phyloP scores from a whole-genome alignment of 2,888 invertebrate species.

The Priocnemis perturbator region DNA sequence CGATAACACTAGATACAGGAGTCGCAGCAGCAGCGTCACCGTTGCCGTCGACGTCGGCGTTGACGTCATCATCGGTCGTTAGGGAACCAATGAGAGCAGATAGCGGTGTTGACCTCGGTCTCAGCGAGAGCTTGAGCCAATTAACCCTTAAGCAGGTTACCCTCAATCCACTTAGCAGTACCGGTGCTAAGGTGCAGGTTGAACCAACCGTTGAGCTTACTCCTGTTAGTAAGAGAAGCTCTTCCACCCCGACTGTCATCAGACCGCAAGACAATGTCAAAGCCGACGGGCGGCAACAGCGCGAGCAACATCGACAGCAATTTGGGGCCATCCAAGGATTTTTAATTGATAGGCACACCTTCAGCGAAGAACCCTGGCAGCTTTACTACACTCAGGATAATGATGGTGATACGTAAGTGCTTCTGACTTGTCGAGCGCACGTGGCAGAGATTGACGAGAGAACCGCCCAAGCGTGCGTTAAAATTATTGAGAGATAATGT shows the following conservation, averaged over 20 bases:
- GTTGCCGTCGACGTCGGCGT: background rate
- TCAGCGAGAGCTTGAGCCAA: constrained; percentile 81
- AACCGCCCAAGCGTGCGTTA: too few species aligned
- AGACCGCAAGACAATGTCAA: constrained; percentile 7
- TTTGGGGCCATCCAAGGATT: background rate
- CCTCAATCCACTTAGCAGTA: constrained; percentile 61
- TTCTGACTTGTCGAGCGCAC: constrained; percentile 15
- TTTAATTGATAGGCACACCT: background rate
- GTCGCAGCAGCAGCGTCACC: background rate
- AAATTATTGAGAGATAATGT: too few species aligned
- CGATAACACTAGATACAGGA: background rate
- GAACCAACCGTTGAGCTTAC: constrained; percentile 56
- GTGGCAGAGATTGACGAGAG: too few species aligned
- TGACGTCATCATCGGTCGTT: constrained; percentile 22
- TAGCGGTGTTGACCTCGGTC: constrained; percentile 81
- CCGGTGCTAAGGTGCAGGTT: constrained; percentile 43
- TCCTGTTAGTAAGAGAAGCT: constrained; percentile 44
- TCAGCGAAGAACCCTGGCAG: constrained; percentile 77
- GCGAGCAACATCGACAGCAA: background rate
- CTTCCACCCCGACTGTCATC: constrained; percentile 17
- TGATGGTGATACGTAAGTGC: constrained; percentile 92
- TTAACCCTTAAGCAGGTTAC: constrained; percentile 76
- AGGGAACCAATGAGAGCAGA: constrained; percentile 78
- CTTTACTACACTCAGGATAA: constrained; percentile 86
- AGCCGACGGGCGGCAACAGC: background rate